Base-by-base conservation (phyloP, 2,113 vertebrate species). In the Oreochromis spilurus region DNA sequence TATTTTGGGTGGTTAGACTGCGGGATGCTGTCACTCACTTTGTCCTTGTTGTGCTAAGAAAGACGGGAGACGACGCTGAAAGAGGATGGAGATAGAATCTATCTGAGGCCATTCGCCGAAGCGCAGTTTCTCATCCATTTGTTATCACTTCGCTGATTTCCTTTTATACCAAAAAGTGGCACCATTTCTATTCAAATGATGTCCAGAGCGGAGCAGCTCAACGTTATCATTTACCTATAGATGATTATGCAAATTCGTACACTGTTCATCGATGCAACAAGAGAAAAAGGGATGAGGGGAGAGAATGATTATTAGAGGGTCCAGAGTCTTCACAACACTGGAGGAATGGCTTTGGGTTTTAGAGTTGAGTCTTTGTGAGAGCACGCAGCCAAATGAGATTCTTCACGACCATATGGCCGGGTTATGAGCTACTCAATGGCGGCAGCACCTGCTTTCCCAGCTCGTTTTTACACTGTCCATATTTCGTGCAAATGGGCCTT, bases 401-500 rank as follows among this genome's bases (percentile, higher is more conserved):
- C 84, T 83, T 81, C 86, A 34, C 87, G 4, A 86, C 83, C 93
- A 90, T 89, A 93, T 88, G 89, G 85, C 34, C 24, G 40, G 53
- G 86, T 93, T 94, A 94, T 87, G 86, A 91, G 89, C 91, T 78
- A 2, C 88, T 93, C 92, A 83, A 81, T 62, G 85, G 87, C 91
- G 16, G 90, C 86, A 79, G 87, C 93, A 92, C 90, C 93, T 93
- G 92, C 89, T 91, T 86, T 87, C 81, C 83, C 81, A 70, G 80
- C 85, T 75, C 84, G 36, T 87, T 91, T 91, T 94, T 80, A 92
- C 94, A 79, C 89, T 29, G 86, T 90, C 91, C 92, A 95, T 95
- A 95, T 95, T 94, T 94, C 84, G 89, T 87, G 88, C 88, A 94
- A 95, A 96, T 96, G 92, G 93, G 79, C 85, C 87, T 94, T 93